Evolutionary conservation across 2,797 vertebrate species (phyloP), one percentile per base, ranked within the genome.

Genomic region (Serranus cabrilla): DNA sequence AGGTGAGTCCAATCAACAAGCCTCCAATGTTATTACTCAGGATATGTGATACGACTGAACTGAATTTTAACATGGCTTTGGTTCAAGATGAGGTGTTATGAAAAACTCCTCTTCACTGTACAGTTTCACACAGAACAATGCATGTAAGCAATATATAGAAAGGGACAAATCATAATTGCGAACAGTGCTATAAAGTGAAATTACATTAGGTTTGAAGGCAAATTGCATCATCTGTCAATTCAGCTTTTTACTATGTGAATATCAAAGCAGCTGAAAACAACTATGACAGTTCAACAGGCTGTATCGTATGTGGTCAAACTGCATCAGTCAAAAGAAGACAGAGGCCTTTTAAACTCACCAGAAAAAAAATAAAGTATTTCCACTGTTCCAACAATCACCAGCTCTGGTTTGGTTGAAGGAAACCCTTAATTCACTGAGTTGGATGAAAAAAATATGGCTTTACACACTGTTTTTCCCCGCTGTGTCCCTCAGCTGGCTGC

Each of bases 1-100:
- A 94, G 94, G 98, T 98, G 89, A 94, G 42, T 71, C 45, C 45
- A 50, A 4, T 40, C 16, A 45, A 21, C 25, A 52, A 34, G 5
- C 34, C 5, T 34, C 34, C 5, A 5, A 8, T 34, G 34, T 34
- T 49, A 10, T 23, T n/a, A 43, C 14, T 34, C 25, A 51, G 25
- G 25, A 49, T 27, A 27, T 43, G 34, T 34, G 23, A 61, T n/a
- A 21, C 21, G 34, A 11, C 42, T 27, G 27, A 27, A 3, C 3
- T 27, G 3, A 27, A 27, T 3, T 27, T 3, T 27, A 27, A 27
- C 27, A 27, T 27, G 27, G 27, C 27, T 27, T 27, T 27, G 27
- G 27, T 61, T 58, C 7, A 56, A n/a, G 20, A 70, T 37, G 5
- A 66, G 3, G 20, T 16, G 16, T 65, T 10, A 8, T 34, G 5